Evolutionary conservation across 2,888 invertebrate genomes (phyloP), one percentile per base, ranked within the genome.

Genomic region (Nematopogon swammerdamellus): DNA sequence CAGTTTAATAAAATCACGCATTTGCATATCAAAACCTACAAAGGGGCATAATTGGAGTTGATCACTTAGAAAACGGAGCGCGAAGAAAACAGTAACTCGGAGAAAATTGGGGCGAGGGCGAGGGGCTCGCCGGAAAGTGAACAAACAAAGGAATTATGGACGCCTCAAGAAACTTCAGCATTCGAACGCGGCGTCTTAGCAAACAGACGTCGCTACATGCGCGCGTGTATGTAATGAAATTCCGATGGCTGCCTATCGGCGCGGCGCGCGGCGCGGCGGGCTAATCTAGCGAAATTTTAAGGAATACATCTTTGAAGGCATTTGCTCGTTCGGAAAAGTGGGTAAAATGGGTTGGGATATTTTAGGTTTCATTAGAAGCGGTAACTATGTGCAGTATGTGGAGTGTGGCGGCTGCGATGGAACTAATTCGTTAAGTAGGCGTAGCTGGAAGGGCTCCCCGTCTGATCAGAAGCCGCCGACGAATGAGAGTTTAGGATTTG

Each of bases 21-120:
- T 79, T 79, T 79, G 79, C 79, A 79, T 79, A 79, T 79, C 79
- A 79, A 77, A 79, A 77, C 79, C 77, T 77, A 79, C 79, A 79
- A 79, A 79, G 79, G 79, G 74, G 77, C 77, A 79, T 79, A 79
- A 79, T 79, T 79, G 79, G 77, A 79, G 71, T 75, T 77, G 79
- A 79, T 79, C 77, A 79, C 76, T 79, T 79, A 79, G 79, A 79
- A 79, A 79, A 79, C 77, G 73, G 75, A 72, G 75, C 66, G 73
- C 76, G 73, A 44, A 44, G 44, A 19, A 44, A 44, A 44, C 44
- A 17, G 44, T 19, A 14, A 36, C 36, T 36, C 36, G 36, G 36
- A 36, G 36, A 36, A 36, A 36, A 14, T 25, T 14, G 36, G 16
- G 18, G 44, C 44, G 44, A 19, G 44, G 44, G 36, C 36, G 14